Percentiles rank a stretch among this genome's conserved stretches.
Evolutionary conservation across 2,888 invertebrate genomes (phyloP).

Genomic region (Aspidiotus rigidus): DNA sequence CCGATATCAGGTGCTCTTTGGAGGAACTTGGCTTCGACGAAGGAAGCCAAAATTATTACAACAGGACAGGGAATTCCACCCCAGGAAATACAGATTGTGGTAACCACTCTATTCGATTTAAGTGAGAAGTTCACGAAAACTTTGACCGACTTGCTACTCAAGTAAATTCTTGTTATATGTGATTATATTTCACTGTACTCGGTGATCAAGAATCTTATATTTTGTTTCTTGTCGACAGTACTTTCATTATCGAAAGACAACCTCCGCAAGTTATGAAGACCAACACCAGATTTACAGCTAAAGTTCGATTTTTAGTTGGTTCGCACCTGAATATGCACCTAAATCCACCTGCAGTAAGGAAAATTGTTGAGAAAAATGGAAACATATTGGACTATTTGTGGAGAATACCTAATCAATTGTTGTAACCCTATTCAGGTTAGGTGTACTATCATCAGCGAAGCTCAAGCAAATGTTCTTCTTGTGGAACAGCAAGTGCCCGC

Average conservation of each 20-base stretch:
- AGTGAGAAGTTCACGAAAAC: neutral
- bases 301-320: constrained; percentile 82
- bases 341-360: constrained; percentile 72
- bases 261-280: constrained; percentile 98
- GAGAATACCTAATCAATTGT: neutral
- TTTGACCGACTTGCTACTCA: neutral
- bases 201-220: constrained; percentile 1
- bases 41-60: too few relatives aligned
- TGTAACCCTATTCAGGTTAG: constrained; percentile 44
- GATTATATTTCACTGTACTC: constrained; percentile 9
- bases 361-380: neutral
- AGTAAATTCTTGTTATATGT: constrained; percentile 44
- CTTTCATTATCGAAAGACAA: constrained; percentile 94
- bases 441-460: constrained; percentile 65
- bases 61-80: neutral
- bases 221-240: constrained; percentile 45
- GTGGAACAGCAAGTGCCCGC: constrained; percentile 50
- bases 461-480: constrained; percentile 60
- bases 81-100: neutral
- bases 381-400: neutral
- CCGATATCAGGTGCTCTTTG: too few relatives aligned
- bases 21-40: too few relatives aligned
- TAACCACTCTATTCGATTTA: neutral
- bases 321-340: constrained; percentile 87
- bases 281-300: constrained; percentile 88